phyloP scores from a whole-genome alignment of 2,888 invertebrate species.

The Serrognathus titanus region DNA sequence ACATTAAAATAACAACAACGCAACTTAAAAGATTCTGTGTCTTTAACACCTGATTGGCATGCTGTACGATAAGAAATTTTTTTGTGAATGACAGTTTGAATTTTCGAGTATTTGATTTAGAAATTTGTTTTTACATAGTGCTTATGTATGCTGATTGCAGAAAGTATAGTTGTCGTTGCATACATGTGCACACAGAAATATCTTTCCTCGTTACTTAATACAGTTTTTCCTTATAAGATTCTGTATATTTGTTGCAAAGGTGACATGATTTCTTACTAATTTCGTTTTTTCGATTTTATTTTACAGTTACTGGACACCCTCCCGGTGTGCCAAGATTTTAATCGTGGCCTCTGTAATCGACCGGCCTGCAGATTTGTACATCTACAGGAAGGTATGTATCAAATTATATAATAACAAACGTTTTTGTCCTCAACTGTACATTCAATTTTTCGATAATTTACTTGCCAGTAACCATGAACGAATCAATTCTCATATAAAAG shows the following conservation, averaged over 20 bases:
- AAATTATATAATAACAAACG: background rate
- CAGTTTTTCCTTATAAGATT: constrained; percentile 8
- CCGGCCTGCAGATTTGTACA: constrained; percentile 98
- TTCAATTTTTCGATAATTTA: background rate
- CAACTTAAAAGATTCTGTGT: constrained; percentile 28
- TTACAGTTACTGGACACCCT: constrained; percentile 99
- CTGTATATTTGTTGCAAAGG: constrained; percentile 10
- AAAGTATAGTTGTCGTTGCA: constrained; percentile 27
- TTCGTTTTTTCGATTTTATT: constrained; percentile 20
- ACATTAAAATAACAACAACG: constrained; percentile 14
- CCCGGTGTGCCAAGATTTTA: constrained; percentile 99
- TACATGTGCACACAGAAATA: constrained; percentile 35
- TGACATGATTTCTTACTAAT: background rate
- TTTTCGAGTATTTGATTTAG: constrained; percentile 25
- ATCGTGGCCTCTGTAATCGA: constrained; percentile 94
- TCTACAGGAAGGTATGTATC: constrained; percentile 86
- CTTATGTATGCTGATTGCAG: constrained; percentile 40
- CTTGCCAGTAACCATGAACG: background rate
- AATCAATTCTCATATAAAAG: too few relatives aligned
- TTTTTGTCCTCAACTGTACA: constrained; percentile 10
- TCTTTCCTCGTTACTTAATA: background rate
- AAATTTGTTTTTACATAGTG: constrained; percentile 35
- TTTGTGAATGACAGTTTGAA: constrained; percentile 14
- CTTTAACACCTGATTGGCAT: constrained; percentile 25
- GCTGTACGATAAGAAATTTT: constrained; percentile 24